These are phyloP conservation scores for Panthera tigris DNA, from an alignment of 2,113 vertebrate genomes.

Conservation along the genomic window DNA sequence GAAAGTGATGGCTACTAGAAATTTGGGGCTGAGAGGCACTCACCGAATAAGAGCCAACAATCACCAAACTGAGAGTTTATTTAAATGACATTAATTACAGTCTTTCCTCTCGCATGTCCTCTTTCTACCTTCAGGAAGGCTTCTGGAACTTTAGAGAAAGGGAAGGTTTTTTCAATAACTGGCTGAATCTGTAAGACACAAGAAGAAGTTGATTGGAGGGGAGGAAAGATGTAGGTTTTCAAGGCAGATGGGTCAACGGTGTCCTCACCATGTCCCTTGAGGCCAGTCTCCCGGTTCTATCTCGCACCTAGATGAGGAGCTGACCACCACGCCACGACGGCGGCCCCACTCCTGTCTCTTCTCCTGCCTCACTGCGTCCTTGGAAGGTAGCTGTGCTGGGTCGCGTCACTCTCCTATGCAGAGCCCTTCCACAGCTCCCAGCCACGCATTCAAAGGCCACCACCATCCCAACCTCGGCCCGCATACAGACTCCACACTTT, in stretches of 20 bases:
- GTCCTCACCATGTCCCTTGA: background rate
- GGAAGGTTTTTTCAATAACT: slow-evolving; percentile 93
- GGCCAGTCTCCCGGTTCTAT: accelerated
- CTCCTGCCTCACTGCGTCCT: accelerated
- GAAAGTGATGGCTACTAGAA: background rate
- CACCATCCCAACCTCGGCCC: background rate
- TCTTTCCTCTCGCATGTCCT: slow-evolving; percentile 96
- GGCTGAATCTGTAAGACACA: slow-evolving; percentile 90
- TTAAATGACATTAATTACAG: slow-evolving; percentile 88
- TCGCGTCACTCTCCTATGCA: background rate
- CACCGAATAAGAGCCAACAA: background rate
- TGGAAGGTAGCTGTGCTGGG: background rate
- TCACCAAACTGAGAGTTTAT: slow-evolving; percentile 11
- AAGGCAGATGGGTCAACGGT: accelerated
- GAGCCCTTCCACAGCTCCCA: background rate
- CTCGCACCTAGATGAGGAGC: background rate
- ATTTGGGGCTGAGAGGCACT: background rate
- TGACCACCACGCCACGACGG: background rate
- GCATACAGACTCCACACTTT: accelerated
- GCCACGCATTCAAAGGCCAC: background rate
- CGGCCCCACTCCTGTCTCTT: background rate
- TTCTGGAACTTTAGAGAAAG: slow-evolving; percentile 92
- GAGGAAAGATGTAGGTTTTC: background rate
- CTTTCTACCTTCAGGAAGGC: slow-evolving; percentile 93
- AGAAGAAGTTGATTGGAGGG: background rate